Evolutionary conservation across 2,797 vertebrate species (phyloP).

Genomic region (Pseudotriccus pelzelni): DNA sequence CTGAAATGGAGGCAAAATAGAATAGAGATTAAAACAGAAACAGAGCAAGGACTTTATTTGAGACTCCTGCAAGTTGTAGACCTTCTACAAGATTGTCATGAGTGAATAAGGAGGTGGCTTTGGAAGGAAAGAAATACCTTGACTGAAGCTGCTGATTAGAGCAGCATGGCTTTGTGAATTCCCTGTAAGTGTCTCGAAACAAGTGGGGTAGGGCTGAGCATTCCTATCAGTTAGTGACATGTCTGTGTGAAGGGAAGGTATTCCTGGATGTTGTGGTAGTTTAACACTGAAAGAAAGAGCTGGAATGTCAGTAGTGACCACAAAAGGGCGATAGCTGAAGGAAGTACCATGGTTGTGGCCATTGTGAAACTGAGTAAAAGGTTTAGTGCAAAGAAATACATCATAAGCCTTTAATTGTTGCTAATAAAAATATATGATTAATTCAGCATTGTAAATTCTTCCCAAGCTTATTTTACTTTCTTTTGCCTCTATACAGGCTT

Average conservation of each 20-base stretch:
- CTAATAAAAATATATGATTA: not conserved
- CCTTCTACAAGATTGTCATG: not conserved
- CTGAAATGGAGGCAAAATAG: not conserved
- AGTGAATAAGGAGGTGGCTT: not conserved
- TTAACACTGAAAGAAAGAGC: not conserved
- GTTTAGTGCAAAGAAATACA: not conserved
- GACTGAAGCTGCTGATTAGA: not conserved
- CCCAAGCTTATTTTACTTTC: not conserved
- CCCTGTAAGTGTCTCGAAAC: not conserved
- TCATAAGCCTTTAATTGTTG: not conserved
- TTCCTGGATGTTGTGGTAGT: not conserved
- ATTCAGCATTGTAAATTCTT: not conserved
- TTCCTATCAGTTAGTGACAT: accelerated
- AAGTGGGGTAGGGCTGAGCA: not conserved
- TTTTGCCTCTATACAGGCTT: not conserved
- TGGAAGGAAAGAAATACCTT: not conserved
- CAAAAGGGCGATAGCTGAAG: not conserved
- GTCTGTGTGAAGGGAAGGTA: not conserved
- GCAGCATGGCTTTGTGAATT: not conserved
- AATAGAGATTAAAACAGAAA: not conserved
- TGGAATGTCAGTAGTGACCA: not conserved
- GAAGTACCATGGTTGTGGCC: not conserved
- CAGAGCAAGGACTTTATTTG: not conserved
- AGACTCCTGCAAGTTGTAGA: not conserved
- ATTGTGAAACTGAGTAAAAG: not conserved